A percentile compares a stretch with the other conserved stretches of the same genome.
phyloP scores from a whole-genome alignment of 2,888 invertebrate species.

The Lithophane socia region DNA sequence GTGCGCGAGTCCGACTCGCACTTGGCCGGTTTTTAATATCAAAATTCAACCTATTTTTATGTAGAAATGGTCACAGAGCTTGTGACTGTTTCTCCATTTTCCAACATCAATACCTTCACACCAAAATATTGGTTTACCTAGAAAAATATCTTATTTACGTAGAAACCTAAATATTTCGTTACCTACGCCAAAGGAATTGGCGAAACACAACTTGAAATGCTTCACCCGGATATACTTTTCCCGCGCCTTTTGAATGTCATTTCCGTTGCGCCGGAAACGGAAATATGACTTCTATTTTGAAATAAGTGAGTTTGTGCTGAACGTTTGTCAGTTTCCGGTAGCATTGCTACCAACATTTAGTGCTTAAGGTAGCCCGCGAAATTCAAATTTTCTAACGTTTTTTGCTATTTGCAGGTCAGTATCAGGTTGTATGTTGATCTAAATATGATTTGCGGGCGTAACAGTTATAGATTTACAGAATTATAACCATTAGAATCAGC shows the following conservation, averaged over 20 bases:
- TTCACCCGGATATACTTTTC: conserved; percentile 44
- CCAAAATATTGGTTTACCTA: not conserved
- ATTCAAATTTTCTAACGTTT: too few relatives aligned
- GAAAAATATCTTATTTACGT: not conserved
- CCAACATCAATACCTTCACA: too few relatives aligned
- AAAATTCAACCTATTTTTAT: too few relatives aligned
- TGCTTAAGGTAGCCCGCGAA: not conserved
- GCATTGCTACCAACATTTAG: conserved; percentile 9
- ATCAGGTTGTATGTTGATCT: too few relatives aligned
- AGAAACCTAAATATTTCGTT: not conserved
- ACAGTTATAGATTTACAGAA: too few relatives aligned
- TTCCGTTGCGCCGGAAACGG: conserved; percentile 57
- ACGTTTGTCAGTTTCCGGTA: conserved; percentile 38
- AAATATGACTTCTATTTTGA: conserved; percentile 58
- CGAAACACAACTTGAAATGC: conserved; percentile 36
- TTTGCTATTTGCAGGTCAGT: too few relatives aligned
- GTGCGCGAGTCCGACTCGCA: too few relatives aligned
- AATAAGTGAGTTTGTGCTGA: conserved; percentile 51
- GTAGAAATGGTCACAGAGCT: too few relatives aligned
- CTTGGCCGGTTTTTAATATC: too few relatives aligned
- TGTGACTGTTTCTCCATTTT: too few relatives aligned
- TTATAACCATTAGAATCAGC: too few relatives aligned
- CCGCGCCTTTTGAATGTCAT: conserved; percentile 58
- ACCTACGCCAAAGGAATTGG: conserved; percentile 13
- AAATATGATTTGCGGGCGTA: too few relatives aligned